Evolutionary conservation across 2,888 invertebrate genomes (phyloP).

Genomic region (Cryptops parisi): DNA sequence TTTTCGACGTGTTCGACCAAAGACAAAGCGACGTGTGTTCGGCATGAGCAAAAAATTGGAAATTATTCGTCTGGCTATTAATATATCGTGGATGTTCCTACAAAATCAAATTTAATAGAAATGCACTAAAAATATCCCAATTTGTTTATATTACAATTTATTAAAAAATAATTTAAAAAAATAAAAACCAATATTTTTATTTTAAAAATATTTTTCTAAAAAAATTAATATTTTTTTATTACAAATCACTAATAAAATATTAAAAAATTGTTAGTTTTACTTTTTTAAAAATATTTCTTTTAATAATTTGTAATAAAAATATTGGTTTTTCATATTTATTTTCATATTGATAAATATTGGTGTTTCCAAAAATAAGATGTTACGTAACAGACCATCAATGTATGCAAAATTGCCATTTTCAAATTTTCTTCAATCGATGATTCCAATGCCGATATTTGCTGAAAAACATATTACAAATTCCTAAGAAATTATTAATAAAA

Average conservation of each 20-base stretch:
- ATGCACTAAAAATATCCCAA: not conserved
- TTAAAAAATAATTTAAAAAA: not conserved
- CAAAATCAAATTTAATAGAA: not conserved
- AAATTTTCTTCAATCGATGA: not conserved
- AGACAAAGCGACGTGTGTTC: not conserved
- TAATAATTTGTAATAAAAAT: too few relatives aligned
- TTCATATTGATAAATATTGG: too few relatives aligned
- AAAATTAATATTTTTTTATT: constrained; percentile 1
- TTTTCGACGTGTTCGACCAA: constrained; percentile 2
- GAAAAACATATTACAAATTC: not conserved
- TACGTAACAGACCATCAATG: too few relatives aligned
- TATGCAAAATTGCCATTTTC: not conserved
- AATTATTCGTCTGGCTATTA: not conserved
- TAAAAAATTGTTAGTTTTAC: not conserved
- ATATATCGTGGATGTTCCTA: not conserved
- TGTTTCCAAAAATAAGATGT: too few relatives aligned
- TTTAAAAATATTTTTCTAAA: not conserved
- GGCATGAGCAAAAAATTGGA: not conserved
- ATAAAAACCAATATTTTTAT: not conserved
- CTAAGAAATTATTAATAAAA: not conserved
- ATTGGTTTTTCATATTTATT: too few relatives aligned
- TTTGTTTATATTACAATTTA: not conserved
- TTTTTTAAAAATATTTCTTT: not conserved
- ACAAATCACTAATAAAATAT: not conserved
- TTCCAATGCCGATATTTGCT: not conserved